Evolutionary conservation across 2,113 vertebrate species (phyloP), one percentile per base, ranked within the genome.

Genomic region (Barnardius zonarius): DNA sequence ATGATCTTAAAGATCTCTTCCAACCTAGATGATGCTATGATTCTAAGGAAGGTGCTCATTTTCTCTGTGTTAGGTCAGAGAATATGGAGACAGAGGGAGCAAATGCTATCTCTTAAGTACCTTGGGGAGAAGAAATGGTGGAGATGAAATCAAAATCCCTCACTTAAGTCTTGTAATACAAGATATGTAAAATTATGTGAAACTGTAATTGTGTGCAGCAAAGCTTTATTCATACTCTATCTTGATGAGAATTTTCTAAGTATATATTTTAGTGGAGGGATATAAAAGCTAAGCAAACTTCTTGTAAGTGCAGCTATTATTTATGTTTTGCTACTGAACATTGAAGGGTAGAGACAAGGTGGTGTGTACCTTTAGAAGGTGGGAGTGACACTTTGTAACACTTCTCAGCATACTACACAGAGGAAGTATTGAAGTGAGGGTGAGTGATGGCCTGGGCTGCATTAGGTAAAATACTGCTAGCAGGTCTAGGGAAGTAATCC

Each of bases 101-200:
- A 83, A 63, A 33, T 72, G 10, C 13, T 0, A 15, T 75, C 17
- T 70, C 9, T 55, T 48, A 23, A 0, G 1, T 44, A 28, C 74
- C 92, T 57, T 37, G 8, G 5, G 33, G 33, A 55, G 63, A 55
- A 81, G 11, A 83, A 80, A 19, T 66, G 28, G 3, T 52, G 7
- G 46, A 41, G 25, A 52, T 57, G 59, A 86, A 88, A 35, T 11
- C 31, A 52, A 67, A 74, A 80, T 0, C 6, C 23, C 12, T 63
- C 31, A 37, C 17, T 75, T 67, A 73, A 68, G 17, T 61, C 31
- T 61, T 86, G 25, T 83, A 64, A 43, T 19, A 24, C 1, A 69
- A 67, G 13, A 33, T 68, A 2, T 35, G 43, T 83, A 57, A 22
- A 57, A 57, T 57, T 9, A n/a, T 20, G 54, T 55, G 72, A 88